These are phyloP conservation scores for Epistrophe eligans DNA, from an alignment of 2,888 invertebrate genomes.

Conservation along the genomic window DNA sequence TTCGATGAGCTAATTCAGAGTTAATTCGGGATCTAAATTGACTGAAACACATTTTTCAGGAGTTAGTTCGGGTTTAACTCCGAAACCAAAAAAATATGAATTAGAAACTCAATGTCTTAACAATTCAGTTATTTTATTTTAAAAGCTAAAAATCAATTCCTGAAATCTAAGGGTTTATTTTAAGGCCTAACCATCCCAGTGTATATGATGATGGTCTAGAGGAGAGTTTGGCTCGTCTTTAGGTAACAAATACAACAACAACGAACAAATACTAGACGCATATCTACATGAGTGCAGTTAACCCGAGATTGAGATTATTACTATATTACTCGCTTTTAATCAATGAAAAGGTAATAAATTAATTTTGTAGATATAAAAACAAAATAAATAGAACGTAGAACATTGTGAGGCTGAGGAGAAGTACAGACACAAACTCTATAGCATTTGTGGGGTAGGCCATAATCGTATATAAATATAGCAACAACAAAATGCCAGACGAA, in stretches of 20 bases:
- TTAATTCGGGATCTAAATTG: no score
- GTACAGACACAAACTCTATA: not conserved
- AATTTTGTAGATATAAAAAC: constrained; percentile 51
- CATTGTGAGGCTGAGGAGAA: not conserved
- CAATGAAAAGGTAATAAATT: constrained; percentile 71
- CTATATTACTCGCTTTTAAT: constrained; percentile 71
- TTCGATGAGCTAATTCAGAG: no score
- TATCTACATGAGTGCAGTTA: constrained; percentile 53
- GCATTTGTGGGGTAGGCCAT: constrained; percentile 12
- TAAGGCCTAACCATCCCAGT: not conserved
- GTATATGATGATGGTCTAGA: not conserved
- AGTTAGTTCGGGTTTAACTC: no score
- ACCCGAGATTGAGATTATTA: constrained; percentile 67
- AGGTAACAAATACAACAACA: not conserved
- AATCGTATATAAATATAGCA: no score
- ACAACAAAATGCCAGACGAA: not conserved
- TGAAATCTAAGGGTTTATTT: not conserved
- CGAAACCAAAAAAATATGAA: no score
- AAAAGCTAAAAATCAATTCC: not conserved
- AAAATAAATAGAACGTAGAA: constrained; percentile 8
- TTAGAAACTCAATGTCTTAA: no score
- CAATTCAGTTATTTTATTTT: no score
- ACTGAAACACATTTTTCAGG: no score
- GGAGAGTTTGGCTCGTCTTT: not conserved
- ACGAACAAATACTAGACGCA: constrained; percentile 28